A percentile compares a stretch with the other conserved stretches of the same genome.
Conservation (phyloP, 2,113 vertebrate species). For the Xenopus borealis region DNA sequence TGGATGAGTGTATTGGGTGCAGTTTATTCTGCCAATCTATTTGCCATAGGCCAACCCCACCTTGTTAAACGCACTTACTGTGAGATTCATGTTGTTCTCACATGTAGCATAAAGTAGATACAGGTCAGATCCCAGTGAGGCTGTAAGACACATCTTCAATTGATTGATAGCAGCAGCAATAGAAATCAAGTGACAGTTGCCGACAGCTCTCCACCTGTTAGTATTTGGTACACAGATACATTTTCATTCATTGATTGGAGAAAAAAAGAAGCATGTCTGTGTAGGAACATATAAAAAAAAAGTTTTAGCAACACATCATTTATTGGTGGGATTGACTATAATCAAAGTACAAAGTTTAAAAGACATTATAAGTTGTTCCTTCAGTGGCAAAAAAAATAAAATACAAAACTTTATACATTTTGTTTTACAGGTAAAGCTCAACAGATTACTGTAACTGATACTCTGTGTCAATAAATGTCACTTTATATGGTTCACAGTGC, state of each 20-base stretch:
- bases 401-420: no score
- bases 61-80: background rate
- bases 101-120: background rate
- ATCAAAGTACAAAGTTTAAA: no score
- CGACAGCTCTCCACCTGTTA: conserved; percentile 1
- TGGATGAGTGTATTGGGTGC: background rate
- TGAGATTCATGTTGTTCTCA: background rate
- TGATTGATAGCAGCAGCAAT: background rate
- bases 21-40: background rate
- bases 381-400: no score
- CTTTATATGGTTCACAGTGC: no score
- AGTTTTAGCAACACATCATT: background rate
- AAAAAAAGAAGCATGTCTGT: background rate
- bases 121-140: conserved; percentile 4
- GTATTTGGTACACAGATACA: background rate
- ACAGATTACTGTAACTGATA: no score
- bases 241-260: background rate
- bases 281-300: background rate
- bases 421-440: no score
- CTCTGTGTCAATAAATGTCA: no score
- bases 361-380: no score
- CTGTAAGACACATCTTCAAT: background rate
- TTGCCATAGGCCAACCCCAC: background rate
- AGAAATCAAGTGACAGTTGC: background rate
- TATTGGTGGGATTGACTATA: background rate